A percentile compares a stretch with the other conserved stretches of the same genome.
Conservation (phyloP, 2,113 vertebrate species). For the Pogona vitticeps region DNA sequence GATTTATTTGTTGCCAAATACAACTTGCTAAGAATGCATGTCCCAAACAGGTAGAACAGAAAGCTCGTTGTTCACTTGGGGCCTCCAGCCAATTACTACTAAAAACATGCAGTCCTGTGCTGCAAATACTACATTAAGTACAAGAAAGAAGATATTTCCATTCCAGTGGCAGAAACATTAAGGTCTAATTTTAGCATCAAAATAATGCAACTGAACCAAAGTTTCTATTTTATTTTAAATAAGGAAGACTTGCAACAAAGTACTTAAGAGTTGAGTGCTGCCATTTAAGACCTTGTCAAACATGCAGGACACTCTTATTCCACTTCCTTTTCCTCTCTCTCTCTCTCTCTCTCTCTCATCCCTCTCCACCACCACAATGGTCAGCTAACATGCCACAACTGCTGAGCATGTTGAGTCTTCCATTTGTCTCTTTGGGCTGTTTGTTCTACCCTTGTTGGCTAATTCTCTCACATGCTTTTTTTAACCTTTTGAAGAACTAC, state of each 20-base stretch:
- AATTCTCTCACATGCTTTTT: background rate
- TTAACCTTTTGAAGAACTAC: too few species aligned
- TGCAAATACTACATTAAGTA: constrained; percentile 40
- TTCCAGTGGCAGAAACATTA: constrained; percentile 41
- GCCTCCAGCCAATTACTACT: constrained; percentile 43
- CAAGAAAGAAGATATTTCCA: constrained; percentile 49
- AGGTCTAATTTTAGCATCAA: constrained; percentile 55
- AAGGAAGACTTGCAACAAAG: background rate
- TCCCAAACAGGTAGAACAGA: constrained; percentile 22
- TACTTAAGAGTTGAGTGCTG: too few species aligned
- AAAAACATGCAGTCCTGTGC: constrained; percentile 31
- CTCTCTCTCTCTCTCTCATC: too few species aligned
- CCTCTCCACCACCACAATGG: too few species aligned
- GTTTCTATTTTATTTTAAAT: constrained; percentile 13
- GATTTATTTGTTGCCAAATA: constrained; percentile 32
- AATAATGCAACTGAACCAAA: constrained; percentile 47
- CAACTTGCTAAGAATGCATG: constrained; percentile 29
- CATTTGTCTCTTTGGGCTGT: background rate
- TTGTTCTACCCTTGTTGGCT: background rate
- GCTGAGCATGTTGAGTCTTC: background rate
- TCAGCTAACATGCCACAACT: too few species aligned
- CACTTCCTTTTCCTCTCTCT: too few species aligned
- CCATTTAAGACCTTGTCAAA: background rate
- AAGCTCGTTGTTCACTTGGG: constrained; percentile 31
- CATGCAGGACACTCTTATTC: background rate